Evolutionary conservation across 2,888 invertebrate species (phyloP).

Genomic region (Cepaea hortensis): DNA sequence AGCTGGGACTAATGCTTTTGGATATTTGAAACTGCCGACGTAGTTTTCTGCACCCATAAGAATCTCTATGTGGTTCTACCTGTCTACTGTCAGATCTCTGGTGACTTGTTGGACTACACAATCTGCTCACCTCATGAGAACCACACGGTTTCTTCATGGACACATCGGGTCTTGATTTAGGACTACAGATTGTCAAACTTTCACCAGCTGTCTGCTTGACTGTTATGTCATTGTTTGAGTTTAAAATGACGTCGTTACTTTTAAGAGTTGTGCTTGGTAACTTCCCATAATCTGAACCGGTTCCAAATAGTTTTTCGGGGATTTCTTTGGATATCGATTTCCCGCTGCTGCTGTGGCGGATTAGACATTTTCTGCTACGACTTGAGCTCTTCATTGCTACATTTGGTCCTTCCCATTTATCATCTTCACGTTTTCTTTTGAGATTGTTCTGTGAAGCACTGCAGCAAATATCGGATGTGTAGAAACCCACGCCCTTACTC

Average conservation of each 20-base stretch:
- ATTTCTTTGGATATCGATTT: too few relatives aligned
- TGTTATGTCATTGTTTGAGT: neutral
- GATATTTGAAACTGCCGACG: neutral
- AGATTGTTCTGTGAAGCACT: too few relatives aligned
- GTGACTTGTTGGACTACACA: too few relatives aligned
- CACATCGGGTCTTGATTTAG: neutral
- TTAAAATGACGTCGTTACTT: neutral
- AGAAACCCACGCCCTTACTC: neutral
- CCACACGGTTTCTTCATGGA: neutral
- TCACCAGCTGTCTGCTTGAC: neutral
- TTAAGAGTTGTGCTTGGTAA: neutral
- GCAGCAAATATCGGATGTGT: neutral
- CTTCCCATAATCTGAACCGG: too few relatives aligned
- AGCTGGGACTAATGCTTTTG: neutral
- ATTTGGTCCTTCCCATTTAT: neutral
- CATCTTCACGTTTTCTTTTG: neutral
- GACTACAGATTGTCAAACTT: neutral
- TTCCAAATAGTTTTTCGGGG: too few relatives aligned
- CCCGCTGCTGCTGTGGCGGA: too few relatives aligned
- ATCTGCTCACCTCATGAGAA: neutral
- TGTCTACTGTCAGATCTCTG: neutral
- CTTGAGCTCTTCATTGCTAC: neutral
- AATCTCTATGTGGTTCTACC: neutral
- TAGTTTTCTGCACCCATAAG: too few relatives aligned
- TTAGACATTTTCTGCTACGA: too few relatives aligned